Evolutionary conservation across 2,888 invertebrate genomes (phyloP).

Genomic region (Aricia artaxerxes): DNA sequence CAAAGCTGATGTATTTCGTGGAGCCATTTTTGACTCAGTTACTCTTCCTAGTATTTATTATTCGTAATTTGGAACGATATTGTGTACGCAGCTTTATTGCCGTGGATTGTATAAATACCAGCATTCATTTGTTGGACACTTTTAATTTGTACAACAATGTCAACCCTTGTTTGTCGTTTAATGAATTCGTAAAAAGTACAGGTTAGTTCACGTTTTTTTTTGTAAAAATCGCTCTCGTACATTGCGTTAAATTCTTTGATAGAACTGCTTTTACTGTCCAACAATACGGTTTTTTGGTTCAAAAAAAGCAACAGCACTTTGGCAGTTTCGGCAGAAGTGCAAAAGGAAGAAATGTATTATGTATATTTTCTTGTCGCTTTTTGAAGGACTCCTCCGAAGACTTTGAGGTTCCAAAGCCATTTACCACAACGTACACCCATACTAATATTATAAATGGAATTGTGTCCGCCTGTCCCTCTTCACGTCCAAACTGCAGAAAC

Average conservation of each 20-base stretch:
- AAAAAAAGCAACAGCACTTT: neutral
- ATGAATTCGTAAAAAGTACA: neutral
- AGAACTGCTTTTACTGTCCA: neutral
- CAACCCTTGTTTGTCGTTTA: slow-evolving; percentile 25
- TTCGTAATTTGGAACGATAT: neutral
- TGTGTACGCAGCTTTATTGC: neutral
- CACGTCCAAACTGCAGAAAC: too few species aligned
- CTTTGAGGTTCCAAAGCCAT: too few species aligned
- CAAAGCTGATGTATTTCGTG: too few species aligned
- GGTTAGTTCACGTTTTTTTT: neutral
- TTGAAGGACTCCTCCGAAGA: too few species aligned
- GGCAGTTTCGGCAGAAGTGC: too few species aligned
- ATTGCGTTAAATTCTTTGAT: neutral
- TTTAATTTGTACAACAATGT: slow-evolving; percentile 23
- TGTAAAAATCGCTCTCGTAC: neutral
- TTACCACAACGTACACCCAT: too few species aligned
- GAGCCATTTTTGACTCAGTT: too few species aligned
- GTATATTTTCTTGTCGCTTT: too few species aligned
- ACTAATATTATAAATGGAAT: too few species aligned
- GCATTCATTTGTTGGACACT: slow-evolving; percentile 21
- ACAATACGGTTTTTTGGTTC: neutral
- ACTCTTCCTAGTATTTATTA: neutral
- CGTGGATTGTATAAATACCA: neutral
- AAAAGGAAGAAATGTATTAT: too few species aligned
- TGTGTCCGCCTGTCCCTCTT: too few species aligned